A percentile compares a stretch with the other conserved stretches of the same genome.
These are phyloP conservation scores for Streptopelia turtur DNA, from an alignment of 2,797 vertebrate species.

Conservation along the genomic window DNA sequence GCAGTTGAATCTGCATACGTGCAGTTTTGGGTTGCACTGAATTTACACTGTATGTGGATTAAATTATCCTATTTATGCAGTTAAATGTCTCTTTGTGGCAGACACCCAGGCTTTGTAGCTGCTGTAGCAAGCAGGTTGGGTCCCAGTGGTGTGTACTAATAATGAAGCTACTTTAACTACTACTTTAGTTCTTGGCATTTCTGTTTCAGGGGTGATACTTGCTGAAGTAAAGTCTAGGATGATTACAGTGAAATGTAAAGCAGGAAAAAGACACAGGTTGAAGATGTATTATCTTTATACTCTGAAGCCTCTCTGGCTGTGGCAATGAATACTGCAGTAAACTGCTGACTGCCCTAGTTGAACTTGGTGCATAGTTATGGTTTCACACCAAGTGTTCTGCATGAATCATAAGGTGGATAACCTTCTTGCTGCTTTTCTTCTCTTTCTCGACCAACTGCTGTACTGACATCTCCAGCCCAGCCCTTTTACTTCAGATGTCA, in stretches of 20 bases:
- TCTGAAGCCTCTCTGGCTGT: rapidly evolving
- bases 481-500: background rate
- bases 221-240: background rate
- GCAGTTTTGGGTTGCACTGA: background rate
- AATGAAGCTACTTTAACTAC: background rate
- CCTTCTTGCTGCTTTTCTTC: background rate
- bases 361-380: background rate
- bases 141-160: background rate
- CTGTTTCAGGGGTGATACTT: background rate
- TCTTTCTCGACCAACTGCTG: background rate
- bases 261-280: background rate
- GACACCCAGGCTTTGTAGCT: background rate
- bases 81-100: background rate
- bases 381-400: background rate
- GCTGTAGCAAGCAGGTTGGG: background rate
- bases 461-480: background rate
- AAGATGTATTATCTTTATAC: background rate
- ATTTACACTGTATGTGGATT: background rate
- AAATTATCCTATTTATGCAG: background rate
- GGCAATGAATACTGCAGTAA: background rate
- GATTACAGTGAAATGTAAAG: background rate
- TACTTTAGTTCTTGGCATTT: background rate
- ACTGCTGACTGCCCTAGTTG: background rate
- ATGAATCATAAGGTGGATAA: background rate
- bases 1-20: too few relatives aligned